Evolutionary conservation across 2,888 invertebrate genomes (phyloP), one percentile per base, ranked within the genome.

Genomic region (Falcaria lacertinaria): DNA sequence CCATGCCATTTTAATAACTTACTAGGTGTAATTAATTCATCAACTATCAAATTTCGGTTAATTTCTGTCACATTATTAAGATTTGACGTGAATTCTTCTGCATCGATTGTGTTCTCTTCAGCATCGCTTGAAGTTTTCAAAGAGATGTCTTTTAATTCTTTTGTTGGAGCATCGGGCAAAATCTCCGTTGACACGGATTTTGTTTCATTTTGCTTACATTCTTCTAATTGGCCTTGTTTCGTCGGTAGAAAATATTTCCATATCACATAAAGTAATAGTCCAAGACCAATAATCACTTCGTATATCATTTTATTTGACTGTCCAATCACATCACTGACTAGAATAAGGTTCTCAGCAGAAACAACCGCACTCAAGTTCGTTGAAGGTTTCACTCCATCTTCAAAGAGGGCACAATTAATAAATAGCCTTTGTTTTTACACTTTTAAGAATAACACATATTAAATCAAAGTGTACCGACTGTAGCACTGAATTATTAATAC

Each of bases 261-360:
- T 35, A 86, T 42, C 39, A 87, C 56, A 57, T 73, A 83, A 38
- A 80, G 48, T 38, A 87, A 48, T 39, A 80, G 69, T 49, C 78
- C 77, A 37, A 87, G 50, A 44, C 86, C 84, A 52, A 88, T 72
- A 14, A 89, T 57, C 37, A 79, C 60, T 76, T 84, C 85, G 50
- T 77, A 74, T 50, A 88, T 64, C 89, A 88, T 89, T 74, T 72
- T 80, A 49, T 62, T 48, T 50, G 57, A 58, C 52, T 63, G 52
- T 73, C 49, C 60, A 70, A 75, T 78, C 76, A 78, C 77, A 82
- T 72, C 71, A 79, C 74, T 74, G 72, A 71, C 69, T 76, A 70
- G 60, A 79, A 73, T 69, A 57, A 50, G 54, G 71, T 69, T 53
- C 53, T 57, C 57, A 59, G 47, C 58, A 52, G 50, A 58, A 52